A percentile compares a stretch with the other conserved stretches of the same genome.
Evolutionary conservation across 2,113 vertebrate species (phyloP).

Genomic region (Pelecanus crispus): DNA sequence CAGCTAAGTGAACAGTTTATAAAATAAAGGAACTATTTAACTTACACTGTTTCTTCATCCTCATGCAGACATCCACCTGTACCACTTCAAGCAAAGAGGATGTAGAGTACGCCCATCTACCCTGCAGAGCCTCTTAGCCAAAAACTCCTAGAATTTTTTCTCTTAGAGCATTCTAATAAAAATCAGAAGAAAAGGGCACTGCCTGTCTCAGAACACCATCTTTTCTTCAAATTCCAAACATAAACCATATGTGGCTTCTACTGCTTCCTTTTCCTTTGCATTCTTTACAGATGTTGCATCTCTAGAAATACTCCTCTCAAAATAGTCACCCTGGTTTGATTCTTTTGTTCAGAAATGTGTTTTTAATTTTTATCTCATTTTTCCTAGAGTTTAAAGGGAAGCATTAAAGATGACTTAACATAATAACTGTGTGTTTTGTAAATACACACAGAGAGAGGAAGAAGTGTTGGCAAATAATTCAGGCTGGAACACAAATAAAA

Average conservation of each 20-base stretch:
- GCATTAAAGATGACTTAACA: background rate
- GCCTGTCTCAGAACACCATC: background rate
- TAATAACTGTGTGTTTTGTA: background rate
- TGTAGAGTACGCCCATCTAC: background rate
- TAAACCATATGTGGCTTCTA: background rate
- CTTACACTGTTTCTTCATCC: background rate
- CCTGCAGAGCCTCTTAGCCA: background rate
- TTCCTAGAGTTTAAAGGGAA: background rate
- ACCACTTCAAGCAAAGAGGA: background rate
- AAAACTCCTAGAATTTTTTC: background rate
- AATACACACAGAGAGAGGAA: background rate
- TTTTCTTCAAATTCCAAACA: slow-evolving; percentile 5
- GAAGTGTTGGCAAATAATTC: background rate
- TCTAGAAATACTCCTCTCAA: background rate
- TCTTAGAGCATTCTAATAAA: background rate
- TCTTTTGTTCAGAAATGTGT: background rate
- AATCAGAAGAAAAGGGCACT: background rate
- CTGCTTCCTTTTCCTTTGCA: background rate
- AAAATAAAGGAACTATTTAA: background rate
- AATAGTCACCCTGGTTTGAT: background rate
- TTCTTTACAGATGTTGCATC: slow-evolving; percentile 3
- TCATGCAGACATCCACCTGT: background rate
- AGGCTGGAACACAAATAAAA: background rate
- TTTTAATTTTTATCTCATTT: slow-evolving; percentile 13
- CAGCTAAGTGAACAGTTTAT: background rate